Evolutionary conservation across 1,140 invertebrate genomes (phyloP).

Genomic region (Aphidius gifuensis): DNA sequence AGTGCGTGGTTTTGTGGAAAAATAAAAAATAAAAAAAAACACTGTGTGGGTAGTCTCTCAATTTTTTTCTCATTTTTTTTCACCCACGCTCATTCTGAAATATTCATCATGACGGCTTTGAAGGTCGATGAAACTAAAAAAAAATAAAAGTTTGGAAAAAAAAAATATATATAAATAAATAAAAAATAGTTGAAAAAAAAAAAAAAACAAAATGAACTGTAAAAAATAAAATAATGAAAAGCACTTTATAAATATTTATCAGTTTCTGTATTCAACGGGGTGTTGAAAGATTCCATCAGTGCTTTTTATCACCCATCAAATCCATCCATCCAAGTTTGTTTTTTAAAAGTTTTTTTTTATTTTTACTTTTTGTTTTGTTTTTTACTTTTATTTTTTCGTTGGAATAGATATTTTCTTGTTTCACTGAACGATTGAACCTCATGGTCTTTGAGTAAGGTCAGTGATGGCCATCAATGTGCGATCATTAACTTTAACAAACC

Average conservation of each 20-base stretch:
- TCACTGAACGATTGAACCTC: too few species aligned
- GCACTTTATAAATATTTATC: conserved; percentile 14
- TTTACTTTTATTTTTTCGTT: too few species aligned
- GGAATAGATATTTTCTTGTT: too few species aligned
- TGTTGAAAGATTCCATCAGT: conserved; percentile 9
- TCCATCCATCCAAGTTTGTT: background rate
- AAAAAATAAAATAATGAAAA: conserved; percentile 13
- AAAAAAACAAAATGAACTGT: background rate
- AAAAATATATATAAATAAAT: background rate
- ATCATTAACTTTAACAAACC: too few species aligned
- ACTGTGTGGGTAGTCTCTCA: background rate
- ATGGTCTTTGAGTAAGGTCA: too few species aligned
- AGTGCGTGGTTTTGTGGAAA: too few species aligned
- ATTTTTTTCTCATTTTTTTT: conserved; percentile 7
- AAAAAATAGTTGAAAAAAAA: background rate
- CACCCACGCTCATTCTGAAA: conserved; percentile 11
- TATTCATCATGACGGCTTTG: conserved; percentile 5
- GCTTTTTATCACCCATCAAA: conserved; percentile 12
- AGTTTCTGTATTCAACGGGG: background rate
- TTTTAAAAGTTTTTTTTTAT: too few species aligned
- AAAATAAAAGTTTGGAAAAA: background rate
- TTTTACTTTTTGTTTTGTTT: too few species aligned
- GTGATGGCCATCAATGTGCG: too few species aligned
- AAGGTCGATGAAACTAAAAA: background rate
- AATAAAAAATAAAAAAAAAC: too few species aligned